These are phyloP conservation scores for Lepus timidus DNA, from an alignment of 2,113 vertebrate genomes.

Conservation along the genomic window DNA sequence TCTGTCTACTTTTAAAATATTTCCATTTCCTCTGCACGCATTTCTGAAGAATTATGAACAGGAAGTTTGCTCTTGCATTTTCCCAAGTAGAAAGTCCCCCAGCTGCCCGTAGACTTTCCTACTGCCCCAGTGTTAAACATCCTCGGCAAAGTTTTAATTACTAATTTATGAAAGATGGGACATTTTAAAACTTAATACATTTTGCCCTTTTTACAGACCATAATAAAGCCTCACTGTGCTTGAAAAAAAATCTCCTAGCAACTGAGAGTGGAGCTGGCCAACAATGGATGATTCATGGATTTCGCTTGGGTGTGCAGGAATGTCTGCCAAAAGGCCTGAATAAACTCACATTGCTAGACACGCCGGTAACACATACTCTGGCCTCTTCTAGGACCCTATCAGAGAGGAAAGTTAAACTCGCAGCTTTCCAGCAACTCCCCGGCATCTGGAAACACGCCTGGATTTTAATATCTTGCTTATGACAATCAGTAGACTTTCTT, in stretches of 20 bases:
- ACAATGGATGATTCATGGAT: slow-evolving; percentile 90
- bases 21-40: slow-evolving; percentile 78
- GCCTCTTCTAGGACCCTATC: slow-evolving; percentile 90
- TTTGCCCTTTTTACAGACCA: slow-evolving; percentile 84
- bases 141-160: slow-evolving; percentile 83
- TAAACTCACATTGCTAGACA: slow-evolving; percentile 90
- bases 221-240: slow-evolving; percentile 87
- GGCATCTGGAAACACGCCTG: slow-evolving; percentile 85
- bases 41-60: slow-evolving; percentile 72
- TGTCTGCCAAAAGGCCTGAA: slow-evolving; percentile 89
- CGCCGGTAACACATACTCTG: slow-evolving; percentile 89
- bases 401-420: slow-evolving; percentile 87
- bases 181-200: slow-evolving; percentile 85
- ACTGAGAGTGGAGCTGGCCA: slow-evolving; percentile 85
- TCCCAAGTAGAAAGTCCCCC: slow-evolving; percentile 78
- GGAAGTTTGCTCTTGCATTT: slow-evolving; percentile 38
- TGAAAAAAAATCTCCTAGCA: slow-evolving; percentile 87
- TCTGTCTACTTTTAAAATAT: slow-evolving; percentile 57
- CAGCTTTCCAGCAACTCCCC: slow-evolving; percentile 85
- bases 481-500: slow-evolving; percentile 56
- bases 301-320: slow-evolving; percentile 86
- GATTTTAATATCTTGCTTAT: slow-evolving; percentile 78
- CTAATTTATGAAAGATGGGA: slow-evolving; percentile 86
- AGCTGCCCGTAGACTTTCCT: slow-evolving; percentile 68
- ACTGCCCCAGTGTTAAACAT: slow-evolving; percentile 63